Evolutionary conservation across 2,888 invertebrate species (phyloP), one percentile per base, ranked within the genome.

Genomic region (Isoperla grammatica): DNA sequence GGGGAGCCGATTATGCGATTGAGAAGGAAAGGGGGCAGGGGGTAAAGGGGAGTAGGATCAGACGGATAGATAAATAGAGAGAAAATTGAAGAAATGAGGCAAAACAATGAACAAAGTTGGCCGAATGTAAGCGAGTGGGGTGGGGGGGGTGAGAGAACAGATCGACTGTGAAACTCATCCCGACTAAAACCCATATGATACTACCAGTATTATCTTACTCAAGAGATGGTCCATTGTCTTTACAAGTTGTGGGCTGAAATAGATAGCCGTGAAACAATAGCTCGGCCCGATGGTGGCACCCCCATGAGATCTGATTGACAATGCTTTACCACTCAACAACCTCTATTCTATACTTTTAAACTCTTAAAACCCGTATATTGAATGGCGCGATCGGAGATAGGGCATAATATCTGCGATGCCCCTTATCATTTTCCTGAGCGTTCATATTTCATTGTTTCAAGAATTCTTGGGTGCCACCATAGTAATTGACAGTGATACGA

Each of bases 51-150:
- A 11, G 49, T 46, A 20, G 46, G 46, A 35, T 57, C 46, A 62
- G 57, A 55, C 58, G 45, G 50, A 49, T 46, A 64, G 62, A 64
- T 59, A 62, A 62, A 64, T 64, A 64, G 62, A 64, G 62, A 64
- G 60, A 56, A 61, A 64, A 64, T 64, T 64, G 62, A 62, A 64
- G 64, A 64, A 64, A 64, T 64, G 64, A 62, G 61, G 60, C 64
- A 62, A 62, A 62, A 60, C 61, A 58, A 58, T 63, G 61, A 59
- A 50, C 56, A 59, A 61, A 59, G 56, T 56, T 61, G 59, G 15
- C 53, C 40, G 22, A 29, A 45, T 22, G 50, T 22, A 48, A 23
- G 43, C 43, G 59, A 50, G 40, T 15, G 57, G 37, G 9, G 40
- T 15, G 48, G 29, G 39, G 3, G 15, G 46, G 48, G 19, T 39